Percentiles rank a stretch among this genome's conserved stretches.
Evolutionary conservation across 1,140 invertebrate genomes (phyloP).

Genomic region (Sitodiplosis mosellana): DNA sequence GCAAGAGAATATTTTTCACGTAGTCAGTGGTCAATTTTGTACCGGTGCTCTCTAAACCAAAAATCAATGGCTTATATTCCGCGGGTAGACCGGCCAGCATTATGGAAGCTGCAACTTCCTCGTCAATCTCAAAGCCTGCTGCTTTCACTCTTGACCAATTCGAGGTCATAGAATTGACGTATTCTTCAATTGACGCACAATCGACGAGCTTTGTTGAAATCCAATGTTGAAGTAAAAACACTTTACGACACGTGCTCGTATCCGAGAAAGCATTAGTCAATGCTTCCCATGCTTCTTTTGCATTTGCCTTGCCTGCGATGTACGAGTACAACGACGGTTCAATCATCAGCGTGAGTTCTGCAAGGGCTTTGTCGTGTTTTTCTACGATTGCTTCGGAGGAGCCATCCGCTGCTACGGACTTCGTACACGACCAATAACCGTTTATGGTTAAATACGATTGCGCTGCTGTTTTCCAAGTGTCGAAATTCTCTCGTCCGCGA

Average conservation of each 20-base stretch:
- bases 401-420: not conserved
- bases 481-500: slow-evolving; percentile 5
- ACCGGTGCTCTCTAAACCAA: too few species aligned
- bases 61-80: too few species aligned
- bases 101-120: too few species aligned
- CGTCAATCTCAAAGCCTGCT: too few species aligned
- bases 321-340: not conserved
- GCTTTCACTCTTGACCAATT: slow-evolving; percentile 9
- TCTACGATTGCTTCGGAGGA: not conserved
- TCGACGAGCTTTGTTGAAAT: slow-evolving; percentile 9
- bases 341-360: not conserved
- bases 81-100: too few species aligned
- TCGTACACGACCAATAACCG: slow-evolving; percentile 2
- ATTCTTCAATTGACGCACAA: slow-evolving; percentile 10
- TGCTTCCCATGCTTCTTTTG: slow-evolving; percentile 13
- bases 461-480: slow-evolving; percentile 1
- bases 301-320: slow-evolving; percentile 1
- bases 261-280: slow-evolving; percentile 11
- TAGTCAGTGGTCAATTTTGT: too few species aligned
- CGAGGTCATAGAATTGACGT: slow-evolving; percentile 12
- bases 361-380: not conserved
- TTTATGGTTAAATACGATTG: slow-evolving; percentile 4
- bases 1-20: too few species aligned
- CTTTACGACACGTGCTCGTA: slow-evolving; percentile 10
- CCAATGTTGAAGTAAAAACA: slow-evolving; percentile 11